Base-by-base conservation (phyloP, 2,113 vertebrate genomes). In the Cebus imitator region DNA sequence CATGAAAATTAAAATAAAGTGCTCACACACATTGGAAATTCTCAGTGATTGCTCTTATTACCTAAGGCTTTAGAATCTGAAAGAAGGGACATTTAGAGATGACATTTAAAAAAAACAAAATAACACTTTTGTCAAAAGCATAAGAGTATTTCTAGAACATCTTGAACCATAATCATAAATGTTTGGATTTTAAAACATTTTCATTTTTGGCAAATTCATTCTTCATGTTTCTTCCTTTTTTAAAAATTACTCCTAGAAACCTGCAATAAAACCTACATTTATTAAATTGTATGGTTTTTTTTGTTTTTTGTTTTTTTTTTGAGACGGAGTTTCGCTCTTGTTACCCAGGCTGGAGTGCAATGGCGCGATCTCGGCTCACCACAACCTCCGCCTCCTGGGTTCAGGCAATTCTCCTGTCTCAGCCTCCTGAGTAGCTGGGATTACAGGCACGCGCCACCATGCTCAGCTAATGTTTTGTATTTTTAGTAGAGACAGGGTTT, bases 141-240 rank as follows among this genome's bases (percentile, higher is more conserved):
- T 82, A 97, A 87, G 82, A 37, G 64, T 87, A 95, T 43, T 88
- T 92, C 58, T 89, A 83, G 89, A 88, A 94, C 79, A 91, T 93
- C 76, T 45, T 96, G 92, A 93, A 96, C 66, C 61, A 94, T 68
- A 79, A 58, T 91, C 79, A 94, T 75, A 95, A 85, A 94, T 8
- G 52, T 91, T 94, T 57, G 89, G 40, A 91, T 35, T 64, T 79
- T 92, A 37, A 66, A 81, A 92, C 57, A 91, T 90, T 90, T 97
- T 95, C 70, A 92, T 78, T 90, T 95, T 55, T 83, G 13, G 72
- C 78, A 97, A 89, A 95, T 93, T 96, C 64, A 95, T 45, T 95
- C 57, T 96, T 61, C 35, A 88, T 64, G 23, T 70, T 37, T 76
- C 66, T 64, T 52, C 32, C 45, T 94, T 92, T 93, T 45, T 85